Evolutionary conservation across 2,888 invertebrate species (phyloP).

Genomic region (Lasioglossum lativentre): DNA sequence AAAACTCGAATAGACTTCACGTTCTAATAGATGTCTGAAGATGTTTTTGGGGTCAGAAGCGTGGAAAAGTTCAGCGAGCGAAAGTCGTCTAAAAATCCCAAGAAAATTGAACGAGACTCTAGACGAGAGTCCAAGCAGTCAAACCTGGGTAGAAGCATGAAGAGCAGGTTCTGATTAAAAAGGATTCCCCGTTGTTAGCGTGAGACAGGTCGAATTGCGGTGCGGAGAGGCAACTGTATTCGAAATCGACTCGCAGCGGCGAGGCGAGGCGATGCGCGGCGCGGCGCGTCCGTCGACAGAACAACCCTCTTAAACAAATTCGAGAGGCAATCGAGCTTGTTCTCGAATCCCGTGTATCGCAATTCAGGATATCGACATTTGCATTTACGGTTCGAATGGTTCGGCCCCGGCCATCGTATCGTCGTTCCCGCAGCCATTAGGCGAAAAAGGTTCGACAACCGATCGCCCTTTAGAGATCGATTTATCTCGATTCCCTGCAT

Average conservation of each 20-base stretch:
- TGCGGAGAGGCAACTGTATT: background rate
- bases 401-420: constrained; percentile 20
- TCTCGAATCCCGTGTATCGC: constrained; percentile 24
- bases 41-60: background rate
- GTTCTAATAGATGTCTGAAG: no score
- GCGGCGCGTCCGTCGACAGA: background rate
- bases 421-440: constrained; percentile 13
- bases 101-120: background rate
- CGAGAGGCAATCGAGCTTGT: constrained; percentile 24
- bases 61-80: background rate
- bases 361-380: constrained; percentile 38
- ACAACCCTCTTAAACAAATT: constrained; percentile 22
- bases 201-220: background rate
- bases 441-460: constrained; percentile 39
- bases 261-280: no score
- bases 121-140: background rate
- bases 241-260: background rate
- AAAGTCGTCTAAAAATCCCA: background rate
- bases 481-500: constrained; percentile 39
- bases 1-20: background rate
- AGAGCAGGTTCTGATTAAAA: background rate
- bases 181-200: background rate
- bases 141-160: background rate
- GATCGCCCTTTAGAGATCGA: constrained; percentile 49
- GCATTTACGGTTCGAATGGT: constrained; percentile 26